These are phyloP conservation scores for Hippocampus comes DNA, from an alignment of 2,113 vertebrate genomes.

Conservation along the genomic window DNA sequence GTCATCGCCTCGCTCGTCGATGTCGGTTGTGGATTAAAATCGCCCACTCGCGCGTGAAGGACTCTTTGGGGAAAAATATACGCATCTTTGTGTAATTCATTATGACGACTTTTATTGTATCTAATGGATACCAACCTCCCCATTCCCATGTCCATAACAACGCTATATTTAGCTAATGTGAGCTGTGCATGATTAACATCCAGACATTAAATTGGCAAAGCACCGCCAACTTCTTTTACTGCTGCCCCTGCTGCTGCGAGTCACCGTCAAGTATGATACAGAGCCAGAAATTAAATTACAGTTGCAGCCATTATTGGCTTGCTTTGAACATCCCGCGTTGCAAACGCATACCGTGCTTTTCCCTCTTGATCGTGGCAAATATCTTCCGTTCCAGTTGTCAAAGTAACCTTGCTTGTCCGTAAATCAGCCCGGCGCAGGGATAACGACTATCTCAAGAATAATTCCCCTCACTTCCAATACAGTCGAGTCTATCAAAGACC, in stretches of 20 bases:
- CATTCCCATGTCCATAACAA: slow-evolving; percentile 2
- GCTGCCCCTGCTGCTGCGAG: neutral
- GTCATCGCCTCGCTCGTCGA: neutral
- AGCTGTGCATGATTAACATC: neutral
- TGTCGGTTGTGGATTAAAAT: slow-evolving; percentile 1
- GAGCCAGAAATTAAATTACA: neutral
- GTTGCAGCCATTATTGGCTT: neutral
- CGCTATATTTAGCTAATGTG: neutral
- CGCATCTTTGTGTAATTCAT: slow-evolving; percentile 6
- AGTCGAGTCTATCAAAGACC: slow-evolving; percentile 58
- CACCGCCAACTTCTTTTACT: neutral
- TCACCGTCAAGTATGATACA: slow-evolving; percentile 1
- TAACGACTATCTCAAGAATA: slow-evolving; percentile 46
- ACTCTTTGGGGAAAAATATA: neutral
- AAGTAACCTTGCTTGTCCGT: neutral
- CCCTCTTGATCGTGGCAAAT: neutral
- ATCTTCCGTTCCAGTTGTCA: neutral
- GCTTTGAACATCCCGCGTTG: neutral
- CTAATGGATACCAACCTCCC: slow-evolving; percentile 2
- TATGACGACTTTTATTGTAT: neutral
- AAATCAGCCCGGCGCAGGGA: slow-evolving; percentile 8
- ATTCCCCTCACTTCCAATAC: slow-evolving; percentile 33
- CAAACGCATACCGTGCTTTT: neutral
- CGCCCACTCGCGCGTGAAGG: slow-evolving; percentile 3
- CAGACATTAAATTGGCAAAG: neutral